Evolutionary conservation across 2,797 vertebrate species (phyloP).

Genomic region (Enteromius paludinosus): DNA sequence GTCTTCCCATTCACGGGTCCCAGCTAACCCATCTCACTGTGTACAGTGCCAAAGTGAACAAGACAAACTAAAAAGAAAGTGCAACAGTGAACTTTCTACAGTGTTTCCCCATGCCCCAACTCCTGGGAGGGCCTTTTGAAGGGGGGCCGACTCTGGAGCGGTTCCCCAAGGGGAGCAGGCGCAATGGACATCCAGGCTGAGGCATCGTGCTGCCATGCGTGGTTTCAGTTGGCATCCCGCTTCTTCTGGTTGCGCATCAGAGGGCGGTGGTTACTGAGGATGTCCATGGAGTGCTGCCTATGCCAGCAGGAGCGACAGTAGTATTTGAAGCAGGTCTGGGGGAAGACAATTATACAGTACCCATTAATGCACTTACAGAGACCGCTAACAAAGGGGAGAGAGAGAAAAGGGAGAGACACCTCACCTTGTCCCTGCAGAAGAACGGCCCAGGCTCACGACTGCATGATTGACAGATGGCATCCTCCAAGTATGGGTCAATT

Average conservation of each 20-base stretch:
- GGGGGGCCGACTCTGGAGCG: constrained; percentile 76
- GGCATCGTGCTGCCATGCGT: constrained; percentile 52
- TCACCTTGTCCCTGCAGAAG: constrained; percentile 98
- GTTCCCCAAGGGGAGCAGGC: constrained; percentile 70
- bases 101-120: constrained; percentile 76
- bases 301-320: constrained; percentile 99
- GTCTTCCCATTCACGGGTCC: constrained; percentile 68
- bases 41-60: constrained; percentile 92
- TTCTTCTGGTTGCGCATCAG: constrained; percentile 99
- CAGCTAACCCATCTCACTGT: constrained; percentile 86
- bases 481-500: constrained; percentile 97
- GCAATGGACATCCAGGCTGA: constrained; percentile 65
- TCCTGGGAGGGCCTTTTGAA: constrained; percentile 78
- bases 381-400: too few species aligned
- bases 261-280: constrained; percentile 95
- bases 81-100: constrained; percentile 96
- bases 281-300: constrained; percentile 97
- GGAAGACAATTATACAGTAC: not conserved
- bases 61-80: constrained; percentile 95
- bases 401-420: not conserved
- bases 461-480: constrained; percentile 97
- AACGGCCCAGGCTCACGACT: constrained; percentile 93
- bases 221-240: constrained; percentile 90
- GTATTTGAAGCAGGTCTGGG: constrained; percentile 97
- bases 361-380: too few species aligned